Evolutionary conservation across 2,113 vertebrate genomes (phyloP).

Genomic region (Siniperca chuatsi): DNA sequence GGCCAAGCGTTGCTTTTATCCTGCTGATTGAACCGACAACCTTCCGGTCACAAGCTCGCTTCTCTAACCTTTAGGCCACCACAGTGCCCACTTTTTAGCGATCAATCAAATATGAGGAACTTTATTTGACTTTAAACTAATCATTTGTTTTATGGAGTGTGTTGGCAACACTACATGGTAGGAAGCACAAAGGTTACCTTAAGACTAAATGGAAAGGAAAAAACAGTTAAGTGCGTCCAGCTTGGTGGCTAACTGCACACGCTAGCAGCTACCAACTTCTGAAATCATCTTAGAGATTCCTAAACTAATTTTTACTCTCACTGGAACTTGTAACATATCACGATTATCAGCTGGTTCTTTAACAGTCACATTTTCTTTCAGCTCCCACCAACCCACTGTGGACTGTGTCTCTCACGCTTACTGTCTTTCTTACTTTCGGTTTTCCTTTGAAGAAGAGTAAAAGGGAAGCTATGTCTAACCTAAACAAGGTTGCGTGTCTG

Average conservation of each 20-base stretch:
- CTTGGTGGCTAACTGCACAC: neutral
- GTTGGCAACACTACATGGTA: neutral
- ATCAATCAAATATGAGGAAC: too few species aligned
- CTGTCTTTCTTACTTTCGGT: neutral
- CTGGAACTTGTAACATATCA: neutral
- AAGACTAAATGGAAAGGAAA: neutral
- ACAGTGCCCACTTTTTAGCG: too few species aligned
- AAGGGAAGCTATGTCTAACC: neutral
- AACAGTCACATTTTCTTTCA: neutral
- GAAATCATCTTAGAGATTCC: neutral
- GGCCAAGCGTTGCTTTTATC: too few species aligned
- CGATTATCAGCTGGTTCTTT: too few species aligned
- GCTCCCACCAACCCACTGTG: neutral
- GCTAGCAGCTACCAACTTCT: neutral
- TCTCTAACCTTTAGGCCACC: too few species aligned
- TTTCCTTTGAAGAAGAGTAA: neutral
- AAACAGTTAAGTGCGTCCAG: neutral
- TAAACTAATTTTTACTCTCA: neutral
- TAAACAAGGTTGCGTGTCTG: neutral
- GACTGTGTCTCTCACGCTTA: neutral
- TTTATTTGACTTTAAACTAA: too few species aligned
- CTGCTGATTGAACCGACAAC: too few species aligned
- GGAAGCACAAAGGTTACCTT: neutral
- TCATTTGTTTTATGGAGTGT: neutral
- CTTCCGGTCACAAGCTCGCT: too few species aligned